Evolutionary conservation across 2,113 vertebrate genomes (phyloP).

Genomic region (Vulpes vulpes): DNA sequence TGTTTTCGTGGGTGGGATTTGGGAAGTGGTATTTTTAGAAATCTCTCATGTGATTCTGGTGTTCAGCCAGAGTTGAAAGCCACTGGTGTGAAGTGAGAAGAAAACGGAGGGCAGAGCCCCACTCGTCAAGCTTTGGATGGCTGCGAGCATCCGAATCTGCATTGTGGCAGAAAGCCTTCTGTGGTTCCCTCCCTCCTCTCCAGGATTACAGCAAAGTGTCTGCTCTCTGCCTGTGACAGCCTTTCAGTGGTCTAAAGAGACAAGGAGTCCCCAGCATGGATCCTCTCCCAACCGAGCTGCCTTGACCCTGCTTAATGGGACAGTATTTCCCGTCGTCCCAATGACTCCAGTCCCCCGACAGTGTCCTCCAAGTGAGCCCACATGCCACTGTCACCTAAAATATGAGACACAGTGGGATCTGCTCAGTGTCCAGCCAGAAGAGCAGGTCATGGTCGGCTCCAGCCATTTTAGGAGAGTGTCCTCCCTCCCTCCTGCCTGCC

Average conservation of each 20-base stretch:
- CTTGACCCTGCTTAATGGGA: neutral
- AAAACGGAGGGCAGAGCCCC: neutral
- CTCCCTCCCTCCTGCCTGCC: neutral
- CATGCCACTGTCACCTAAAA: neutral
- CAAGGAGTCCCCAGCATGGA: neutral
- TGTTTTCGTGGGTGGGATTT: neutral
- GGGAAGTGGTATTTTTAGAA: neutral
- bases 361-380: neutral
- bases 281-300: neutral
- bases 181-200: neutral
- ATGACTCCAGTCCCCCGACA: neutral
- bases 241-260: neutral
- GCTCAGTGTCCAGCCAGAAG: neutral
- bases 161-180: neutral
- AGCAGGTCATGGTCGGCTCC: neutral
- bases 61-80: neutral
- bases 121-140: rapidly evolving
- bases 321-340: neutral
- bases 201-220: neutral
- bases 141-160: neutral
- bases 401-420: neutral
- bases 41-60: neutral
- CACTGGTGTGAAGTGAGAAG: neutral
- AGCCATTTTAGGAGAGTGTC: neutral
- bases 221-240: neutral